Base-by-base conservation (phyloP, 1,140 invertebrate species). In the Bursaphelenchus mucronatus region DNA sequence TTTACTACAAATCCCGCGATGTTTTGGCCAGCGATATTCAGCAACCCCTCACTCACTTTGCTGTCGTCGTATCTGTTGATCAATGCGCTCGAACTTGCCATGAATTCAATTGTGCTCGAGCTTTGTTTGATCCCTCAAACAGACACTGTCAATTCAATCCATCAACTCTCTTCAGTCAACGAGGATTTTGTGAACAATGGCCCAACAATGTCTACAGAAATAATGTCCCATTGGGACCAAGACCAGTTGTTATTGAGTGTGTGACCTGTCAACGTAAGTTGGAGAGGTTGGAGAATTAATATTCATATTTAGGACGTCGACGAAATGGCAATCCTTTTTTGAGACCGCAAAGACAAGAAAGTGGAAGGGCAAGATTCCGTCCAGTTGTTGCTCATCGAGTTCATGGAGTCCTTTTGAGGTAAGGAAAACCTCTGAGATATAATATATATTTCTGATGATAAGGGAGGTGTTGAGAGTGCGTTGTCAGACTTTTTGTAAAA, bases 1-100 rank as follows among this genome's bases (percentile, higher is more conserved):
- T 83, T 80, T 86, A 68, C 86, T 87, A 71, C 82, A 30, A 54
- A 46, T 41, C 54, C 50, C 58, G 19, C 54, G 61, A 64, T 61
- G 68, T 58, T 41, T 44, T 63, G 10, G 66, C 55, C n/a, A 41
- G 54, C 30, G 80, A 81, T 44, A 62, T 80, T 5, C 56, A 66
- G 45, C 76, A 69, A 41, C 53, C 70, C 10, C 81, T 71, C 67
- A 72, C 79, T 50, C 77, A 79, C 51, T 79, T 79, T 56, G 77
- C 77, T 40, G 59, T 76, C 17, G 77, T 82, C 41, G 77, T 79
- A 15, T 81, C 79, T 30, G 76, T 79, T n/a, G 77, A 79, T 57
- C 77, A 79, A 53, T 79, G 77, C 58, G 77, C 77, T 19, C 62
- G 77, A 59, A 79, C 77, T 40, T 81, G 76, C 50, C 79, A 82